Evolutionary conservation across 53 echinoderm and acorn worm genomes (phyloP).

Genomic region (Astropecten irregularis): DNA sequence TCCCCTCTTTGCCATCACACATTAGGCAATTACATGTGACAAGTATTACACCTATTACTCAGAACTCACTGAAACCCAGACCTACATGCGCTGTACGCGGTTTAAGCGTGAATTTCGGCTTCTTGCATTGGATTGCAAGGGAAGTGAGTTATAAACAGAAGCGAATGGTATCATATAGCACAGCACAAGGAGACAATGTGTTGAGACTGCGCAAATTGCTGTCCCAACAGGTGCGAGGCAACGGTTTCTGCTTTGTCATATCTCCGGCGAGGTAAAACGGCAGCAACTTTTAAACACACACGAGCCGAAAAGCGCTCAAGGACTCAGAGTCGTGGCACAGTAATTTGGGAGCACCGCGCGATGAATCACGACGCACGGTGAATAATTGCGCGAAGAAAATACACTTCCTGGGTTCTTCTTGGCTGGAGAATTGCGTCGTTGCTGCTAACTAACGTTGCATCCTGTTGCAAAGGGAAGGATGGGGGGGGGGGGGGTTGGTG

Average conservation of each 20-base stretch:
- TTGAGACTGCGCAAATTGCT: neutral
- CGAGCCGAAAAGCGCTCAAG: too few relatives aligned
- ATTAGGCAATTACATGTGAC: too few relatives aligned
- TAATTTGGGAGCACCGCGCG: slow-evolving; percentile 49
- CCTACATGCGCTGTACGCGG: too few relatives aligned
- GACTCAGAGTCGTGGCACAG: too few relatives aligned
- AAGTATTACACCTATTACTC: too few relatives aligned
- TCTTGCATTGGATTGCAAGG: neutral
- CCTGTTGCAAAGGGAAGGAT: slow-evolving; percentile 36
- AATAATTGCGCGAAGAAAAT: slow-evolving; percentile 61
- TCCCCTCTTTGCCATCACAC: too few relatives aligned
- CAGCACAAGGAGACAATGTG: neutral
- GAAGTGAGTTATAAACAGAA: neutral
- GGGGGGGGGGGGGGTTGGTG: slow-evolving; percentile 20
- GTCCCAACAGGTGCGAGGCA: neutral
- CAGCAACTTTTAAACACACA: too few relatives aligned
- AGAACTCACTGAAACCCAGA: too few relatives aligned
- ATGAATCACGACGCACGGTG: slow-evolving; percentile 49
- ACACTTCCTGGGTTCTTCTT: slow-evolving; percentile 64
- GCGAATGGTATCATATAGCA: neutral
- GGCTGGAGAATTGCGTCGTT: slow-evolving; percentile 54
- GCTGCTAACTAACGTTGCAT: slow-evolving; percentile 57
- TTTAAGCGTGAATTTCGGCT: too few relatives aligned
- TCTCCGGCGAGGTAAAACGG: neutral
- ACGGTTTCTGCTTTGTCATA: slow-evolving; percentile 45